Evolutionary conservation across 1,140 invertebrate genomes (phyloP).

Genomic region (Lanistes nyassanus): DNA sequence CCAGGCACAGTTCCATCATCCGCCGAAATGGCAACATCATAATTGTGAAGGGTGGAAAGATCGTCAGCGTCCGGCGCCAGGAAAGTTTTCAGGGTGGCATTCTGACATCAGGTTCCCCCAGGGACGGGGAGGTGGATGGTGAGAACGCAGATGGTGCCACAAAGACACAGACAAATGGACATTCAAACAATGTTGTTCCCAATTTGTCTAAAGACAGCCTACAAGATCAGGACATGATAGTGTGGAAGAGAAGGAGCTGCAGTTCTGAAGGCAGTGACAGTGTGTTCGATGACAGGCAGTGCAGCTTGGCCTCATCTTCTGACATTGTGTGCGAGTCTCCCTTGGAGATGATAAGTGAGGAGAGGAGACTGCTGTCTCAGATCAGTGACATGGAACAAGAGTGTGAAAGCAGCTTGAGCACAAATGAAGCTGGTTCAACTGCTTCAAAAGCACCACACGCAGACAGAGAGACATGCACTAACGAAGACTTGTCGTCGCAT

Average conservation of each 20-base stretch:
- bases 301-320: not conserved
- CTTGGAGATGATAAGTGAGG: slow-evolving; percentile 21
- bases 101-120: not conserved
- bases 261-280: slow-evolving; percentile 27
- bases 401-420: not conserved
- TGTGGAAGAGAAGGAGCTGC: slow-evolving; percentile 1
- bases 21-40: slow-evolving; percentile 55
- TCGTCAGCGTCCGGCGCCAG: slow-evolving; percentile 53
- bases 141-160: not conserved
- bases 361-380: slow-evolving; percentile 17
- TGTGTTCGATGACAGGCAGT: slow-evolving; percentile 21
- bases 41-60: slow-evolving; percentile 60
- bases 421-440: not conserved
- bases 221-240: not conserved
- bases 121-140: not conserved
- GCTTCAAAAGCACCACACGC: not conserved
- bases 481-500: not conserved
- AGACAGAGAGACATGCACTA: not conserved
- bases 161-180: not conserved
- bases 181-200: not conserved
- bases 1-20: slow-evolving; percentile 54
- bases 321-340: not conserved
- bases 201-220: not conserved
- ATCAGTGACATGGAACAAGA: not conserved
- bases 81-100: not conserved